phyloP scores from a whole-genome alignment of 2,113 vertebrate species.

The Calidris pugnax region DNA sequence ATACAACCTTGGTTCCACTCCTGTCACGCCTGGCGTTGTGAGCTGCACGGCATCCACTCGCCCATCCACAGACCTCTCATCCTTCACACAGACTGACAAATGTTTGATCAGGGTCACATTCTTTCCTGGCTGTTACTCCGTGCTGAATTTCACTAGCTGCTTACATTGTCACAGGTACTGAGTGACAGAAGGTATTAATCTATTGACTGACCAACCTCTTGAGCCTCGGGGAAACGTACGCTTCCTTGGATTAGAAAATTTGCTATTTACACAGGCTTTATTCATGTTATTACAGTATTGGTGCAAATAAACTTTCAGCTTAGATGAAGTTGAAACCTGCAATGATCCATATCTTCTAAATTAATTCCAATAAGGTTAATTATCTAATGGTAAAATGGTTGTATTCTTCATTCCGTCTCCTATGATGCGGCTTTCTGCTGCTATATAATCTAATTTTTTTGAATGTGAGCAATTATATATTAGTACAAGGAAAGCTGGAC shows the following conservation, averaged over 20 bases:
- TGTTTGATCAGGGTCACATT: constrained; percentile 74
- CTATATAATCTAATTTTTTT: not conserved
- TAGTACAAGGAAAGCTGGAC: not conserved
- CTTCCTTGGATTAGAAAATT: constrained; percentile 40
- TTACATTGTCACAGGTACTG: constrained; percentile 75
- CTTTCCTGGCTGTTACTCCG: constrained; percentile 49
- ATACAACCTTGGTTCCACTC: constrained; percentile 34
- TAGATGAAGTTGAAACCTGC: not conserved
- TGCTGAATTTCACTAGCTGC: constrained; percentile 63
- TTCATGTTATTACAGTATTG: not conserved
- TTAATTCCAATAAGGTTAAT: constrained; percentile 8
- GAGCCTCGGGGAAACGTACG: not conserved
- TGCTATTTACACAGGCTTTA: constrained; percentile 7
- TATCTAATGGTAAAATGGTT: not conserved
- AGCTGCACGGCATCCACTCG: constrained; percentile 58
- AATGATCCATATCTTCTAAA: not conserved
- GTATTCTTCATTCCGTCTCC: not conserved
- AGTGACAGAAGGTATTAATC: constrained; percentile 80
- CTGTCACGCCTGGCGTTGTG: constrained; percentile 61
- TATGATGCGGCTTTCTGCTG: not conserved
- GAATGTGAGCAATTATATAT: not conserved
- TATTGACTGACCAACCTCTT: constrained; percentile 55
- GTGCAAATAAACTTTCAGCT: not conserved
- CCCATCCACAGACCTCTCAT: constrained; percentile 76
- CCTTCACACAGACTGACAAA: constrained; percentile 76